Percentiles rank a stretch among this genome's conserved stretches.
Evolutionary conservation across 2,888 invertebrate genomes (phyloP).

Genomic region (Drosophila barbarae): DNA sequence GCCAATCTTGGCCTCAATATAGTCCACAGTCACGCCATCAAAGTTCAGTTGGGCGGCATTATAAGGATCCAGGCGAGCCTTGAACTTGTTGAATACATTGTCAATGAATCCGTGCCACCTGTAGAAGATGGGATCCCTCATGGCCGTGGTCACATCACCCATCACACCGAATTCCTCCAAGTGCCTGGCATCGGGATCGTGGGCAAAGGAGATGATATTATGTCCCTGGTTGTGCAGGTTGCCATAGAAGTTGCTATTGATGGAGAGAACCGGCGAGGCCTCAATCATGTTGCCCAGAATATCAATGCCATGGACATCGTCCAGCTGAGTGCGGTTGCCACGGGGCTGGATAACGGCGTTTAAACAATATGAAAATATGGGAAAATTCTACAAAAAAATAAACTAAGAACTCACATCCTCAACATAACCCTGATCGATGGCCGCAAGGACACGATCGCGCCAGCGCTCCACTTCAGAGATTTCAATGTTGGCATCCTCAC

Average conservation of each 20-base stretch:
- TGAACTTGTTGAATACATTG: conserved; percentile 86
- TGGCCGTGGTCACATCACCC: conserved; percentile 90
- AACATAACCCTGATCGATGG: conserved; percentile 86
- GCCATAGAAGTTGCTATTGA: conserved; percentile 86
- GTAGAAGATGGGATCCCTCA: conserved; percentile 93
- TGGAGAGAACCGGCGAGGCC: conserved; percentile 83
- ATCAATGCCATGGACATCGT: conserved; percentile 85
- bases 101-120: conserved; percentile 91
- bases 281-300: conserved; percentile 89
- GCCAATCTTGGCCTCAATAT: conserved; percentile 62
- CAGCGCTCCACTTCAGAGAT: conserved; percentile 86
- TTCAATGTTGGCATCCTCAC: conserved; percentile 82
- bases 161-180: conserved; percentile 89
- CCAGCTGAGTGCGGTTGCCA: conserved; percentile 69
- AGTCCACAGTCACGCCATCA: conserved; percentile 59
- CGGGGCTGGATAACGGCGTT: conserved; percentile 43
- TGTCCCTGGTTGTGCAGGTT: conserved; percentile 92
- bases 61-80: conserved; percentile 83
- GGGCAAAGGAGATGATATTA: conserved; percentile 86
- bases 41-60: conserved; percentile 73
- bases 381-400: fast-evolving
- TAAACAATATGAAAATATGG: background rate
- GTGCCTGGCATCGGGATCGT: conserved; percentile 87
- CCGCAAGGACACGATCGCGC: conserved; percentile 87
- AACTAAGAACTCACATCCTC: conserved; percentile 80